Base-by-base conservation (phyloP, 2,797 vertebrate species). In the Denticeps clupeoides region DNA sequence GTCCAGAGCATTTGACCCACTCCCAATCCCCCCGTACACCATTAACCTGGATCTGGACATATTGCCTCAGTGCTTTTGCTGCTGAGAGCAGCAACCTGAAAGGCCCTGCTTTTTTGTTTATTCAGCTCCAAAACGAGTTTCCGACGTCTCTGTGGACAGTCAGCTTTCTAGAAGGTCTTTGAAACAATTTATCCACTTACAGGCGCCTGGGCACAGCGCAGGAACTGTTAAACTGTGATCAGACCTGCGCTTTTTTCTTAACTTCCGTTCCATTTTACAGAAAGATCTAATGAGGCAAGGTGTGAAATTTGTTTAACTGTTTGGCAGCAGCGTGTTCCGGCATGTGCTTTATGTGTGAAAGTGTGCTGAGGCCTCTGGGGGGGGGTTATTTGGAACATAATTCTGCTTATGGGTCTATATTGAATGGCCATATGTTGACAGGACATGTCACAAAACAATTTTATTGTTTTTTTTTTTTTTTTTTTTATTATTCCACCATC, bases 1-100 rank as follows among this genome's bases (percentile, higher is more conserved):
- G 45, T 55, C 43, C 45, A 45, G 41, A 54, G 56, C 43, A 28
- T 24, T 41, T 40, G 43, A 21, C 31, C 42, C 51, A 45, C 25
- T 32, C 46, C 33, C 7, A 37, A 21, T 21, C 28, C 51, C 45
- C 41, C 15, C 47, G 53, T 56, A 65, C 26, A 45, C 25, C 45
- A 38, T 33, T 56, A 45, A 56, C 41, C 47, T 56, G 47, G 31
- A 63, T 55, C 51, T 53, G 45, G 49, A 33, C 19, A 53, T 38
- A 49, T 48, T 48, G 35, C 47, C 47, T 26, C 45, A 18, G 15
- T 27, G 51, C 46, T 37, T 51, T 22, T 25, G 15, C 10, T 44
- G 55, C 47, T 49, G 51, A 48, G 18, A 50, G 38, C 41, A 22
- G 10, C 21, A 45, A 40, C 33, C 41, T 47, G 46, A 45, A 37